Base-by-base conservation (phyloP, 1,140 invertebrate species). In the Myzus persicae region DNA sequence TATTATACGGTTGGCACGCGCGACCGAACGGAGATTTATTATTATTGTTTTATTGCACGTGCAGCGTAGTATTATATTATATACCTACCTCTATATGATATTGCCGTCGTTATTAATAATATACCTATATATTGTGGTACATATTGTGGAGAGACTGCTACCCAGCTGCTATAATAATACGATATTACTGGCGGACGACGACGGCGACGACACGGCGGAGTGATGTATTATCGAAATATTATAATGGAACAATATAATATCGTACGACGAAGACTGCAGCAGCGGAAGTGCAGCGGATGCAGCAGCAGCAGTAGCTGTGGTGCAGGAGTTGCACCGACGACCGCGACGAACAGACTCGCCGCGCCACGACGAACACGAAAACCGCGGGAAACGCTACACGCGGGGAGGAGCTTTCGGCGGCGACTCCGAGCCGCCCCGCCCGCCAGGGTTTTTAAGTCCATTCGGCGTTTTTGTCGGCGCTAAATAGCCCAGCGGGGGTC, bases 371-470 rank as follows among this genome's bases (percentile, higher is more conserved):
- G n/a, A 26, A 89, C 26, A 48, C 18, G 20, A 89, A 89, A 89
- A 46, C 85, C 85, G 85, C 85, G 85, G 85, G 85, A 87, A 87
- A 87, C 85, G 44, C 85, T 87, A 36, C 22, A 46, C 85, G 44
- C 44, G 31, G 14, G 85, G 44, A 51, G 46, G 87, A 89, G 44
- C 87, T 89, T 89, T 48, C 87, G n/a, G 85, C n/a, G 85, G n/a
- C n/a, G 31, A 6, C 85, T 24, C n/a, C 44, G 44, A 11, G 11
- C 85, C 44, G 42, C 85, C 44, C 36, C n/a, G 31, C 6, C n/a
- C n/a, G 40, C n/a, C 14, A 31, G 18, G n/a, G 31, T 40, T 44
- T n/a, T 26, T 46, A 46, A 36, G 22, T n/a, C n/a, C 85, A 36
- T n/a, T n/a, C 18, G 85, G 44, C 44, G 85, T 48, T 46, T 89